A percentile compares a stretch with the other conserved stretches of the same genome.
These are phyloP conservation scores for Dolichallabes microphthalmus DNA, from an alignment of 2,113 vertebrate species.

Conservation along the genomic window DNA sequence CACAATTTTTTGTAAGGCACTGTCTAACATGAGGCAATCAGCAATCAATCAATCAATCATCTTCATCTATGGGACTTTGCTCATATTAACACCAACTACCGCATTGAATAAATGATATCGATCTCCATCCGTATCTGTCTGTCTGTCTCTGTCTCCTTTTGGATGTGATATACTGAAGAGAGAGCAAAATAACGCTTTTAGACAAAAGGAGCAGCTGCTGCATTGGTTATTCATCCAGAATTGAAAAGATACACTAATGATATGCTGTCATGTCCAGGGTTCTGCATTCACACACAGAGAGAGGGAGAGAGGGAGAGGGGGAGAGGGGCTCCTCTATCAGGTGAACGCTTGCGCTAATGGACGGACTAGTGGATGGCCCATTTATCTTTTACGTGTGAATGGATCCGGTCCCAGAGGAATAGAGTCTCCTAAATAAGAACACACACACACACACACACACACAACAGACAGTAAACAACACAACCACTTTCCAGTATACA, in stretches of 20 bases:
- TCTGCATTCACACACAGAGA: background rate
- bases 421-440: background rate
- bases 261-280: conserved; percentile 19
- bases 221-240: conserved; percentile 21
- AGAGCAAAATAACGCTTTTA: background rate
- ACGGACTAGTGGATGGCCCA: background rate
- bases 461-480: background rate
- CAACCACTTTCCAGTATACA: background rate
- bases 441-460: conserved; percentile 11
- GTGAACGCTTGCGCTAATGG: background rate
- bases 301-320: no score
- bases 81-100: background rate
- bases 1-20: background rate
- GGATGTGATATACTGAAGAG: background rate
- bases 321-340: background rate
- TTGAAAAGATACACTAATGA: conserved; percentile 32
- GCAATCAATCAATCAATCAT: no score
- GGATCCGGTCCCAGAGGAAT: background rate
- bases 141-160: background rate
- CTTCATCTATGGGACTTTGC: background rate
- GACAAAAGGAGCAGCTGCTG: conserved; percentile 11
- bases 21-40: no score
- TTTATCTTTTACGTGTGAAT: conserved; percentile 25
- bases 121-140: background rate
- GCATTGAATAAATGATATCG: background rate